Evolutionary conservation across 2,888 invertebrate genomes (phyloP).

Genomic region (Muscina levida): DNA sequence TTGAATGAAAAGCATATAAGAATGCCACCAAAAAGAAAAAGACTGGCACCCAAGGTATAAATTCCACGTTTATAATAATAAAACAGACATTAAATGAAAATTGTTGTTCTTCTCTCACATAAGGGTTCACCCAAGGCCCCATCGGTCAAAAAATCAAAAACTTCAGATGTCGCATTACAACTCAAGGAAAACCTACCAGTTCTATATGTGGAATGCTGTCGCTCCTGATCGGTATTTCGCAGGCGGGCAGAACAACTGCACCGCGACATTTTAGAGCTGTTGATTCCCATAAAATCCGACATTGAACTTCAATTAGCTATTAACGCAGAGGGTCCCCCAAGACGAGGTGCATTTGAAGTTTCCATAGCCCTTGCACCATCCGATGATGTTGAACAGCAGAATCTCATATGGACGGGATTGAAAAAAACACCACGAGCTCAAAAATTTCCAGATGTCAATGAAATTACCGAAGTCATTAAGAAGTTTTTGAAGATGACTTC

Average conservation of each 20-base stretch:
- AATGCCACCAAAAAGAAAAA: conserved; percentile 69
- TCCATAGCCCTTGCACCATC: conserved; percentile 68
- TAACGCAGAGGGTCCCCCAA: conserved; percentile 73
- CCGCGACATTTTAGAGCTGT: conserved; percentile 66
- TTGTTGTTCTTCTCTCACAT: not conserved
- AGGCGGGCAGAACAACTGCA: conserved; percentile 76
- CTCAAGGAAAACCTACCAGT: conserved; percentile 70
- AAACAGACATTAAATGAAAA: not conserved
- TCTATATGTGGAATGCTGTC: conserved; percentile 77
- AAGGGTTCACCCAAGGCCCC: not conserved
- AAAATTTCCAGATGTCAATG: conserved; percentile 74
- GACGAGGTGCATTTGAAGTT: conserved; percentile 77
- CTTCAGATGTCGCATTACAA: not conserved
- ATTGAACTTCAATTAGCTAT: conserved; percentile 72
- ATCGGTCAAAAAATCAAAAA: conserved; percentile 42
- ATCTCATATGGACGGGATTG: conserved; percentile 75
- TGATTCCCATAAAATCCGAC: conserved; percentile 68
- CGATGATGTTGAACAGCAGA: conserved; percentile 64
- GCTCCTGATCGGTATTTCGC: conserved; percentile 78
- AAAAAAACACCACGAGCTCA: conserved; percentile 77
- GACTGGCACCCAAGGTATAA: conserved; percentile 28
- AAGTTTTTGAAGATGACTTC: conserved; percentile 49
- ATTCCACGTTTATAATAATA: not conserved
- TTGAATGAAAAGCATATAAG: conserved; percentile 7
- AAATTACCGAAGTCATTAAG: conserved; percentile 50